Base-by-base conservation (phyloP, 2,113 vertebrate species). In the Tachysurus vachellii region DNA sequence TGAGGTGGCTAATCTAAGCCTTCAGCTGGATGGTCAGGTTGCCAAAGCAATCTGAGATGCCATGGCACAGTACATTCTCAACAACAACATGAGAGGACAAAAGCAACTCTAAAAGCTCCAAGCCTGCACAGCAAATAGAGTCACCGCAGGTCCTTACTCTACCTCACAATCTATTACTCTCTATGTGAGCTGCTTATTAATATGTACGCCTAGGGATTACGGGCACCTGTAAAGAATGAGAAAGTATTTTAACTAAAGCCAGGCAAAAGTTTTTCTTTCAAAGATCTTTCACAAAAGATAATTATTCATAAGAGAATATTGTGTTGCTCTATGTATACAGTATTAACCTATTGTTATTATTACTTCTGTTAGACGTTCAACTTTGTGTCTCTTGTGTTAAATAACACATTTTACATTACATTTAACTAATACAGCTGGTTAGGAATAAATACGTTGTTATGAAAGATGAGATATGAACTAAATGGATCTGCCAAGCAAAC, bases 61-160 rank as follows among this genome's bases (percentile, higher is more conserved):
- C 54, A 80, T 80, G 79, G 53, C 79, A 80, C 79, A 59, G 28
- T 80, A 80, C 31, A 59, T 80, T 80, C 79, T 80, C 79, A 3
- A 59, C 28, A 80, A 59, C 79, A 36, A 19, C 54, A 59, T 21
- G 28, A 23, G 42, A 79, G 75, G 75, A 54, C 75, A 79, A 79
- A 79, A 79, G 75, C 50, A 79, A 79, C 47, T 79, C 44, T 79
- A 28, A 79, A 79, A 79, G 50, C 50, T 79, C 26, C 54, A 79
- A 79, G 50, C n/a, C 50, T 79, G 47, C 50, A 56, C 75, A 28
- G 75, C 26, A 79, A 79, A 79, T 79, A 26, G 75, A 79, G 26
- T 79, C 54, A 59, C 79, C 10, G 17, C 36, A 31, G 54, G 77
- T 57, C 77, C n/a, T 80, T 36, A 36, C 54, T 36, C 47, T 50